Evolutionary conservation across 2,888 invertebrate species (phyloP).

Genomic region (Clepsis dumicolana): DNA sequence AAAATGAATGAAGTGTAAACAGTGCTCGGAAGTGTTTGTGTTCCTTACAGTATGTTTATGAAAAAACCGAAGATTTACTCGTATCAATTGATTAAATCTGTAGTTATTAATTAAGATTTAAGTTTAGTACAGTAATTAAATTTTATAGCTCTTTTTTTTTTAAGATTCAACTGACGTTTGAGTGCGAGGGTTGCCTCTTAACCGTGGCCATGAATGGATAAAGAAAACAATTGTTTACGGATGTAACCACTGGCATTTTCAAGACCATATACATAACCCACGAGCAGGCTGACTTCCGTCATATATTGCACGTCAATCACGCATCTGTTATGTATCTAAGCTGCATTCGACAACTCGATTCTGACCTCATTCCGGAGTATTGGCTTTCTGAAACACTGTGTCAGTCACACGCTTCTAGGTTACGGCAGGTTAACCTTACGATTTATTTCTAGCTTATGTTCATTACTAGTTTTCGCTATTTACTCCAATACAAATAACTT

Average conservation of each 20-base stretch:
- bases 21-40: slow-evolving; percentile 1
- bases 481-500: not conserved
- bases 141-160: not conserved
- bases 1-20: slow-evolving; percentile 16
- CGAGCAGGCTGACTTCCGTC: slow-evolving; percentile 36
- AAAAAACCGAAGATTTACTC: not conserved
- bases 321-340: slow-evolving; percentile 33
- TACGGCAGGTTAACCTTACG: slow-evolving; percentile 51
- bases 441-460: slow-evolving; percentile 38
- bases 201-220: slow-evolving; percentile 16
- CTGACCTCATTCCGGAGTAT: slow-evolving; percentile 54
- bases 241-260: slow-evolving; percentile 30
- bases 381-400: slow-evolving; percentile 62
- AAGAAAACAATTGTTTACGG: slow-evolving; percentile 35
- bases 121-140: not conserved
- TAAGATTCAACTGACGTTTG: not conserved
- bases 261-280: slow-evolving; percentile 19
- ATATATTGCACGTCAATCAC: slow-evolving; percentile 40
- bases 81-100: not conserved
- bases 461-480: not conserved
- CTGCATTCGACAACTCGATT: slow-evolving; percentile 46
- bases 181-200: not conserved
- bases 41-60: slow-evolving; percentile 4
- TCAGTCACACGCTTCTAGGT: slow-evolving; percentile 68
- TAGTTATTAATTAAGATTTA: not conserved